Percentiles rank a stretch among this genome's conserved stretches.
These are phyloP conservation scores for Callipepla squamata DNA, from an alignment of 2,113 vertebrate species.

Conservation along the genomic window DNA sequence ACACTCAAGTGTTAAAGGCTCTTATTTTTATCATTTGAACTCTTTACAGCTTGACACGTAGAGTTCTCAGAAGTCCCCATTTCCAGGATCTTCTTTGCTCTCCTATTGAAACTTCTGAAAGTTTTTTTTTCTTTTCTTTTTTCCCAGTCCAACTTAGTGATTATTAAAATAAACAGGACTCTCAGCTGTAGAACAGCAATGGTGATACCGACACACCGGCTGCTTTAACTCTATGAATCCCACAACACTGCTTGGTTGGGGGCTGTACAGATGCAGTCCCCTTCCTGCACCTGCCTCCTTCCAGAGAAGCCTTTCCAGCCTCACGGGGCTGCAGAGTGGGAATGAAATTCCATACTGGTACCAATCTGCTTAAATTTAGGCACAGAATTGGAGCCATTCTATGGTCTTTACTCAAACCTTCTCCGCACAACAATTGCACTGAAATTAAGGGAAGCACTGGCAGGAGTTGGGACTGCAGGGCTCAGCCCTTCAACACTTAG, in stretches of 20 bases:
- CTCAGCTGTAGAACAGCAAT: not conserved
- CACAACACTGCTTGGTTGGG: not conserved
- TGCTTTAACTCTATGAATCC: not conserved
- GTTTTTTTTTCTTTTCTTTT: not conserved
- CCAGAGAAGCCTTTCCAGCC: not conserved
- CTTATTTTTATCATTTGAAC: conserved; percentile 9
- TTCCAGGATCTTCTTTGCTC: not conserved
- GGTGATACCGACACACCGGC: not conserved
- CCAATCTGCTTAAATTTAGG: not conserved
- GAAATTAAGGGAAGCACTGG: not conserved
- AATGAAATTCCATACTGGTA: not conserved
- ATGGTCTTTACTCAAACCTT: not conserved
- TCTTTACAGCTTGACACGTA: conserved; percentile 48
- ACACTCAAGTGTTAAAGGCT: conserved; percentile 25
- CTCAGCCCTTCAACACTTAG: not conserved
- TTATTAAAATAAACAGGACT: not conserved
- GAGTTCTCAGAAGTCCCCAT: not conserved
- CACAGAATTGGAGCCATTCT: not conserved
- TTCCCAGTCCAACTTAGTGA: not conserved
- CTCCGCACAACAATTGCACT: not conserved
- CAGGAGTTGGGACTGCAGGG: not conserved
- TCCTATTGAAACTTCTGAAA: conserved; percentile 2
- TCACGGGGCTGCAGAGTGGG: not conserved
- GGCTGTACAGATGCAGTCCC: rapidly evolving
- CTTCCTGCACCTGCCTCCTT: not conserved